Evolutionary conservation across 1,140 invertebrate genomes (phyloP).

Genomic region (Pseudomyrmex flavicornis): DNA sequence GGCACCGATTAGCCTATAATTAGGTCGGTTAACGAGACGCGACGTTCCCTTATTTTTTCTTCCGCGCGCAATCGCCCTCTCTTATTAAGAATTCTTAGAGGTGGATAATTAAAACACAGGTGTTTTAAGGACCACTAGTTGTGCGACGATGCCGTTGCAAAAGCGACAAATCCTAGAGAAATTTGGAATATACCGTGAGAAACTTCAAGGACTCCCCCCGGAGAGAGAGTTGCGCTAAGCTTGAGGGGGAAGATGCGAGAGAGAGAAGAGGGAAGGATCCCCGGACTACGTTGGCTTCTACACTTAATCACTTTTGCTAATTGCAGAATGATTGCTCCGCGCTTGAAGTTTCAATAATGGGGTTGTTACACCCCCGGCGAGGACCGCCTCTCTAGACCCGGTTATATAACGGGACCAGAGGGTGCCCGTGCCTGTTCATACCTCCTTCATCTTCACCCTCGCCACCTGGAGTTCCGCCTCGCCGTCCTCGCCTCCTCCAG

Average conservation of each 20-base stretch:
- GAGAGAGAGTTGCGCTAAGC: neutral
- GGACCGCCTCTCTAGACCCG: constrained; percentile 55
- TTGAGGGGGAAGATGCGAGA: neutral
- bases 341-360: constrained; percentile 82
- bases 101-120: constrained; percentile 76
- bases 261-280: neutral
- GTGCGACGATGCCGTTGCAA: neutral
- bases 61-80: neutral
- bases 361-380: constrained; percentile 73
- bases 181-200: constrained; percentile 37
- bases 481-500: constrained; percentile 53
- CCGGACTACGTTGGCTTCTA: constrained; percentile 65
- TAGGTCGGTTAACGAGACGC: constrained; percentile 63
- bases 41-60: constrained; percentile 31
- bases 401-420: constrained; percentile 60
- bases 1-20: constrained; percentile 56
- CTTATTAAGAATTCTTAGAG: constrained; percentile 70
- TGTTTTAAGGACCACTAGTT: constrained; percentile 49
- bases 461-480: constrained; percentile 29
- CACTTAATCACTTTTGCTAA: constrained; percentile 82
- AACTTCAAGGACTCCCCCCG: neutral
- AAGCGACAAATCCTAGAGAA: too few relatives aligned
- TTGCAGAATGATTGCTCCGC: constrained; percentile 81
- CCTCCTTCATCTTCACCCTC: constrained; percentile 42
- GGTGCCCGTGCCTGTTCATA: constrained; percentile 57